Evolutionary conservation across 2,797 vertebrate genomes (phyloP).

Genomic region (Mallotus villosus): DNA sequence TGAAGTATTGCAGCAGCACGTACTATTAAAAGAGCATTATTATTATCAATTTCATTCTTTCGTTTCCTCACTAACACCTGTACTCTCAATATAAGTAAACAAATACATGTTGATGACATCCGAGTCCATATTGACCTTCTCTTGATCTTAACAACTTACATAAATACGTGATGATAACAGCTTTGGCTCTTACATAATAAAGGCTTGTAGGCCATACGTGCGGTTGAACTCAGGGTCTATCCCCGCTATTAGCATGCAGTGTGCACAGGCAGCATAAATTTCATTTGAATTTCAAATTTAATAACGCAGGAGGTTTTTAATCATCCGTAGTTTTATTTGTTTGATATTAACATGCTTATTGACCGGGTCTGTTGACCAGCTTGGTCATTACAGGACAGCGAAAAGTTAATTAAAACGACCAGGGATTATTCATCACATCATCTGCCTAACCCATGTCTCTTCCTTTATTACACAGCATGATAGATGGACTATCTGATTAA

Average conservation of each 20-base stretch:
- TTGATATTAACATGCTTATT: conserved; percentile 99
- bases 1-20: not conserved
- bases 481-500: conserved; percentile 96
- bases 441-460: conserved; percentile 95
- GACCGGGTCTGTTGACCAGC: conserved; percentile 99
- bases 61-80: conserved; percentile 24
- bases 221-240: conserved; percentile 69
- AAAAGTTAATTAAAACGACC: conserved; percentile 99
- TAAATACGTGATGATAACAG: conserved; percentile 30
- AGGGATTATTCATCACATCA: conserved; percentile 99
- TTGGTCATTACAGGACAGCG: conserved; percentile 99
- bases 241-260: conserved; percentile 91
- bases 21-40: not conserved
- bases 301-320: conserved; percentile 99
- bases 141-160: conserved; percentile 41
- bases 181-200: conserved; percentile 67
- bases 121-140: conserved; percentile 47
- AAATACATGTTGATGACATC: not conserved
- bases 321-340: conserved; percentile 99
- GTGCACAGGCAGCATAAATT: conserved; percentile 92
- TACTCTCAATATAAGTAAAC: conserved; percentile 36
- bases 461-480: conserved; percentile 97
- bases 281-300: conserved; percentile 99
- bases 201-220: conserved; percentile 45
- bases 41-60: conserved; percentile 37